These are phyloP conservation scores for Caenorhabditis drosophilae DNA, from an alignment of 2,888 invertebrate genomes.

Conservation along the genomic window DNA sequence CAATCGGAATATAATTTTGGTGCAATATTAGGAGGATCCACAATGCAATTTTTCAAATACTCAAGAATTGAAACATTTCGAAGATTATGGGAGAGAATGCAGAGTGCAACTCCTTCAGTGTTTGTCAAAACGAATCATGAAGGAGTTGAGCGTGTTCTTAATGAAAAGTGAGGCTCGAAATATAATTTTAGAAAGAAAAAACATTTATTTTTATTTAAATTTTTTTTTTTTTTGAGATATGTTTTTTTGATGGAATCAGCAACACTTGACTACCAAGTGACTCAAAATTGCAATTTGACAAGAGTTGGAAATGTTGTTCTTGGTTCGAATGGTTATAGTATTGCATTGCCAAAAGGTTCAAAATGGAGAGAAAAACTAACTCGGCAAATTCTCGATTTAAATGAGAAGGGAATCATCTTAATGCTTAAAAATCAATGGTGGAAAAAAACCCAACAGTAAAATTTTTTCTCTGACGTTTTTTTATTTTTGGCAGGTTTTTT, in stretches of 20 bases:
- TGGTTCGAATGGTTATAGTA: slow-evolving; percentile 89
- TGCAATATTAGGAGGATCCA: slow-evolving; percentile 88
- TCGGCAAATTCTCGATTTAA: slow-evolving; percentile 87
- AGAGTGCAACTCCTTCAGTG: slow-evolving; percentile 76
- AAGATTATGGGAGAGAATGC: slow-evolving; percentile 71
- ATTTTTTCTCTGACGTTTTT: background rate
- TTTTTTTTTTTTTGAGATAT: slow-evolving; percentile 39
- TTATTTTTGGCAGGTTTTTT: slow-evolving; percentile 3
- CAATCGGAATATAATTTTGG: slow-evolving; percentile 93
- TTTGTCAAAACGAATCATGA: slow-evolving; percentile 89
- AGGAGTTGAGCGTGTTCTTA: slow-evolving; percentile 84
- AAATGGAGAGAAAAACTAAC: slow-evolving; percentile 95
- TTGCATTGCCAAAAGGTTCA: slow-evolving; percentile 92
- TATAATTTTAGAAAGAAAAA: background rate
- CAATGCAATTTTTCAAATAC: slow-evolving; percentile 82
- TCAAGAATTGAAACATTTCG: slow-evolving; percentile 71
- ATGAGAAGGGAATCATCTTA: slow-evolving; percentile 81
- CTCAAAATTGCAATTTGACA: slow-evolving; percentile 87
- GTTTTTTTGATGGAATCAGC: slow-evolving; percentile 95
- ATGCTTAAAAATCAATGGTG: slow-evolving; percentile 92
- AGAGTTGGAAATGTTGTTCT: slow-evolving; percentile 85
- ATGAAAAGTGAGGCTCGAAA: slow-evolving; percentile 78
- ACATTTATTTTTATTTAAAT: background rate
- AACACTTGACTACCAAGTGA: slow-evolving; percentile 92
- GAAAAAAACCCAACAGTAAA: slow-evolving; percentile 74